Base-by-base conservation (phyloP, 1,140 invertebrate species). In the Zaprionus africanus region DNA sequence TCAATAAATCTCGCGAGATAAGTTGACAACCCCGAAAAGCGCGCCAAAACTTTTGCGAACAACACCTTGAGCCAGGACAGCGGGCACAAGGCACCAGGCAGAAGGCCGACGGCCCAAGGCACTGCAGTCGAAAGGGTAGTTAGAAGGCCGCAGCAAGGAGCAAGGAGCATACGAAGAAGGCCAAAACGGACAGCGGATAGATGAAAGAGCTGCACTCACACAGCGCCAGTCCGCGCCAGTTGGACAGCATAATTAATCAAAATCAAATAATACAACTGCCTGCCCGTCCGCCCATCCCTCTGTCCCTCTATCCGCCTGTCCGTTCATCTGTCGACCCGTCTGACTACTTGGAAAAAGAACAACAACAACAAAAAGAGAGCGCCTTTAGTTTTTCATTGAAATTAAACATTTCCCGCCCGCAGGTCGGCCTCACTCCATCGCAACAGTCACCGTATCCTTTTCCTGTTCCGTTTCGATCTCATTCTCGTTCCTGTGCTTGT, bases 1-100 rank as follows among this genome's bases (percentile, higher is more conserved):
- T 84, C 85, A 88, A 88, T 88, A 88, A 88, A 90, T 88, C 85
- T 88, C 85, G 63, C 31, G 56, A 85, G 85, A 90, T 90, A 88
- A 88, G 76, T 84, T 88, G 84, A 84, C 84, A 87, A 88, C 78
- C 84, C 84, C 76, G 67, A 84, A 69, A 60, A 75, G 79, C 66
- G 65, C 66, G 61, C 61, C 59, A 61, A 75, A 79, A 79, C 71
- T 90, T 90, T 88, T 72, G 59, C 63, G 70, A 76, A 61, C 64
- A 73, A 73, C 81, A 88, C 78, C 88, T 91, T 82, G 71, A 58
- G 28, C 24, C 70, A 24, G 17, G 46, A 24, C 53, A 51, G 28
- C 31, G 24, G 43, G 43, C 63, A 53, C 5, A 17, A n/a, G 38
- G 38, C 4, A 41, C 38, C 28, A 31, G 28, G 28, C 28, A 2